Evolutionary conservation across 2,888 invertebrate genomes (phyloP).

Genomic region (Cephus sareptanus): DNA sequence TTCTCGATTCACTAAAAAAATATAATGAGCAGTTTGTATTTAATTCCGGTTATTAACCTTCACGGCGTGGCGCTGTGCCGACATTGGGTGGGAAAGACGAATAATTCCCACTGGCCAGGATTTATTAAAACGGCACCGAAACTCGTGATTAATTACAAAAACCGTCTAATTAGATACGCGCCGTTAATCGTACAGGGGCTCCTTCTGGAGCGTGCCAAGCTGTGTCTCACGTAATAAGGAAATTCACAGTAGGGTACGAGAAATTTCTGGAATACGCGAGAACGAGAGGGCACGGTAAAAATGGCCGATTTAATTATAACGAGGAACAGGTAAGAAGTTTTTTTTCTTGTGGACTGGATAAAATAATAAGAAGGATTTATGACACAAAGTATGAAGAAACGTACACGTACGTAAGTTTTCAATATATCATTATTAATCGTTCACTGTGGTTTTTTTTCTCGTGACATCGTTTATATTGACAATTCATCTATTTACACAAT

Average conservation of each 20-base stretch:
- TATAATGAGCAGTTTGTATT: neutral
- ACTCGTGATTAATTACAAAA: neutral
- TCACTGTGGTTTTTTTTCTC: slow-evolving; percentile 46
- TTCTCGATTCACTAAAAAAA: neutral
- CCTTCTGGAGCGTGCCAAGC: neutral
- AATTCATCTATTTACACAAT: slow-evolving; percentile 59
- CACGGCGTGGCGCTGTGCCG: neutral
- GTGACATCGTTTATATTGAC: slow-evolving; percentile 59
- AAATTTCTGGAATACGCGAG: neutral
- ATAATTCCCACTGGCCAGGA: neutral
- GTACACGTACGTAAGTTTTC: slow-evolving; percentile 33
- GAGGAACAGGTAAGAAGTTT: neutral
- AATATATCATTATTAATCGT: slow-evolving; percentile 63
- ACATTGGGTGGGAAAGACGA: neutral
- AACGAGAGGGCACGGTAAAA: neutral
- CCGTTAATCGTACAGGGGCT: neutral
- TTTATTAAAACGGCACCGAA: neutral
- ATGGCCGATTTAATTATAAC: neutral
- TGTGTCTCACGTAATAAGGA: neutral
- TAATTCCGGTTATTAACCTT: neutral
- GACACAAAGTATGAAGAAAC: neutral
- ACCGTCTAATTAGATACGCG: neutral
- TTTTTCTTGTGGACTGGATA: too few species aligned
- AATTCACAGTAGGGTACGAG: neutral
- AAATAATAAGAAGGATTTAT: neutral